Percentiles rank a stretch among this genome's conserved stretches.
Evolutionary conservation across 2,888 invertebrate species (phyloP).

Genomic region (Hermaeophaga mercurialis): DNA sequence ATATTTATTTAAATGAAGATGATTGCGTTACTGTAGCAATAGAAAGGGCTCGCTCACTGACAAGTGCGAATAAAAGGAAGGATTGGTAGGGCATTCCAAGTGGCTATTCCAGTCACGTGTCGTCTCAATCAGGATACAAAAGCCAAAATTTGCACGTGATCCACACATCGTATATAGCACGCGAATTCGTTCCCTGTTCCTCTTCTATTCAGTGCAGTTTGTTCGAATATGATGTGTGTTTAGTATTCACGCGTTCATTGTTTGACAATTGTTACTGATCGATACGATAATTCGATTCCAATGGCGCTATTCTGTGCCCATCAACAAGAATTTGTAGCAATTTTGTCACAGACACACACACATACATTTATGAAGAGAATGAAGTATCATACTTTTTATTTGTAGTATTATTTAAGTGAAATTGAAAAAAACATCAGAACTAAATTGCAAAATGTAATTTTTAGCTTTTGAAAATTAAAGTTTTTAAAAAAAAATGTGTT

Average conservation of each 20-base stretch:
- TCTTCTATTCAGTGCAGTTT: conserved; percentile 42
- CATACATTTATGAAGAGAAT: no score
- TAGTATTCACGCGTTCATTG: conserved; percentile 45
- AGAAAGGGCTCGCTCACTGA: conserved; percentile 23
- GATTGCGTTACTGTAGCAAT: conserved; percentile 31
- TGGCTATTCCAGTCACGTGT: conserved; percentile 51
- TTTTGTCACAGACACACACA: no score
- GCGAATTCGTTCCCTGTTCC: conserved; percentile 41
- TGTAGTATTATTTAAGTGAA: no score
- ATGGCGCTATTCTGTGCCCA: conserved; percentile 3
- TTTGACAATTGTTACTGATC: conserved; percentile 38
- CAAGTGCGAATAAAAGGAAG: conserved; percentile 44
- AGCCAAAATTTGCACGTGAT: conserved; percentile 57
- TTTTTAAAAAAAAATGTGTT: no score
- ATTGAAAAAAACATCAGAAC: no score
- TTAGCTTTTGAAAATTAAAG: no score
- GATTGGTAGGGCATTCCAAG: conserved; percentile 46
- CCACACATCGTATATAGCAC: conserved; percentile 50
- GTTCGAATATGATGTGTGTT: conserved; percentile 42
- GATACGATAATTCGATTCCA: conserved; percentile 41
- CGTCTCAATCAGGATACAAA: conserved; percentile 56
- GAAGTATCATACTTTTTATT: no score
- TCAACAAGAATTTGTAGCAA: no score
- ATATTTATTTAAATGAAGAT: conserved; percentile 31
- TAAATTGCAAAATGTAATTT: no score